These are phyloP conservation scores for Pituophis catenifer DNA, from an alignment of 2,113 vertebrate species.

Conservation along the genomic window DNA sequence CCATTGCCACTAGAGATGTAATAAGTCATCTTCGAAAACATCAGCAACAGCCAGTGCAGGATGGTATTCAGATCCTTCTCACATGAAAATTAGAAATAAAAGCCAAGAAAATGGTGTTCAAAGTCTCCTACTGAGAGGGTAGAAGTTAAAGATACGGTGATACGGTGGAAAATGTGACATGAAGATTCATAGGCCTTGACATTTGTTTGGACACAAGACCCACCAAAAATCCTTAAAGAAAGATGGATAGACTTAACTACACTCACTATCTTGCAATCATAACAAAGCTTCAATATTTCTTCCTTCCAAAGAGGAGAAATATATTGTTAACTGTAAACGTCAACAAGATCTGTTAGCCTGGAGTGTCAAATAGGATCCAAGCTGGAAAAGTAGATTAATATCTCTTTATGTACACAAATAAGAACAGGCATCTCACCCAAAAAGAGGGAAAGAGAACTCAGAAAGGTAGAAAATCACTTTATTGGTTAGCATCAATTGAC, in stretches of 20 bases:
- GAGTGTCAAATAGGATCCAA: too few species aligned
- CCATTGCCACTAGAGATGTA: too few species aligned
- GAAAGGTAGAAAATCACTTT: too few species aligned
- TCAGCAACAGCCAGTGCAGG: background rate
- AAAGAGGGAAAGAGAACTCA: too few species aligned
- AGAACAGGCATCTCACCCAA: too few species aligned
- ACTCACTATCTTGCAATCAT: background rate
- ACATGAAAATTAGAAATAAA: background rate
- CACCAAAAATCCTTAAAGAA: background rate
- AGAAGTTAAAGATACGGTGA: background rate
- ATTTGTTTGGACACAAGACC: background rate
- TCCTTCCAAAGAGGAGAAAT: background rate
- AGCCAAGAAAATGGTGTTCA: background rate
- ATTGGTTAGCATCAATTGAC: too few species aligned
- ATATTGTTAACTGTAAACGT: too few species aligned
- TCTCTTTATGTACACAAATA: too few species aligned
- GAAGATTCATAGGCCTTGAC: background rate
- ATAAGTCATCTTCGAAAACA: background rate
- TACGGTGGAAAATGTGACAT: background rate
- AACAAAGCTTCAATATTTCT: background rate
- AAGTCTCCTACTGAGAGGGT: background rate
- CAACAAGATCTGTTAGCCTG: too few species aligned
- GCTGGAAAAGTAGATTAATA: too few species aligned
- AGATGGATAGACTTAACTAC: background rate
- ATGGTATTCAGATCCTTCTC: background rate